Evolutionary conservation across 2,888 invertebrate genomes (phyloP).

Genomic region (Caenorhabditis imperialis): DNA sequence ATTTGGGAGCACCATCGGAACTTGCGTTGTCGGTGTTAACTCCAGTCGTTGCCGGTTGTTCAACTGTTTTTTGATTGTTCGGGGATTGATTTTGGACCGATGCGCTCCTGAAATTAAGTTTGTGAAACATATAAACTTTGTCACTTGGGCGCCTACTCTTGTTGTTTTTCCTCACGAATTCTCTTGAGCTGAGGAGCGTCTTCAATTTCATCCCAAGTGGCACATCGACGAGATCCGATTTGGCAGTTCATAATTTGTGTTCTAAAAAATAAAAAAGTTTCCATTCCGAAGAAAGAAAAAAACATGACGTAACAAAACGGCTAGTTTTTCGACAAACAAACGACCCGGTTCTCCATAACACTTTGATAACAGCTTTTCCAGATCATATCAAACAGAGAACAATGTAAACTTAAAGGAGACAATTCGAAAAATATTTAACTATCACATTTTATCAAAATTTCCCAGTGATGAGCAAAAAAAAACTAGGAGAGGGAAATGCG

Average conservation of each 20-base stretch:
- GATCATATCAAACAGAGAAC: too few relatives aligned
- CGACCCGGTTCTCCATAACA: too few relatives aligned
- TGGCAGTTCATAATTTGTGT: conserved; percentile 39
- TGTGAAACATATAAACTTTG: not conserved
- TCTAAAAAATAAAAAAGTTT: too few relatives aligned
- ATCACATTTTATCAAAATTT: too few relatives aligned
- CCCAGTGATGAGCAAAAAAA: too few relatives aligned
- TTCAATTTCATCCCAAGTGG: conserved; percentile 50
- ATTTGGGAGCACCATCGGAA: conserved; percentile 30
- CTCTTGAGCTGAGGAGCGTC: conserved; percentile 47
- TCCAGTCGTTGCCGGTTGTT: conserved; percentile 5
- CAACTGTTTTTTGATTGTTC: not conserved
- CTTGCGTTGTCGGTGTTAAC: conserved; percentile 6
- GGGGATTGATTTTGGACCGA: not conserved
- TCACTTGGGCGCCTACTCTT: conserved; percentile 12
- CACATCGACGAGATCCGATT: conserved; percentile 37
- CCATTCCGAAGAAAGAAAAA: too few relatives aligned
- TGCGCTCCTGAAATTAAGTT: conserved; percentile 5
- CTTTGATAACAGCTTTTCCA: too few relatives aligned
- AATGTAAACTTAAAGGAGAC: too few relatives aligned
- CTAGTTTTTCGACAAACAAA: too few relatives aligned
- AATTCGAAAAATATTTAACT: too few relatives aligned
- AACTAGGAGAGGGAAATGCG: too few relatives aligned
- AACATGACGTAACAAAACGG: too few relatives aligned
- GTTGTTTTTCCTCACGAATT: conserved; percentile 28